These are phyloP conservation scores for Colossoma macropomum DNA, from an alignment of 2,113 vertebrate species.

Conservation along the genomic window DNA sequence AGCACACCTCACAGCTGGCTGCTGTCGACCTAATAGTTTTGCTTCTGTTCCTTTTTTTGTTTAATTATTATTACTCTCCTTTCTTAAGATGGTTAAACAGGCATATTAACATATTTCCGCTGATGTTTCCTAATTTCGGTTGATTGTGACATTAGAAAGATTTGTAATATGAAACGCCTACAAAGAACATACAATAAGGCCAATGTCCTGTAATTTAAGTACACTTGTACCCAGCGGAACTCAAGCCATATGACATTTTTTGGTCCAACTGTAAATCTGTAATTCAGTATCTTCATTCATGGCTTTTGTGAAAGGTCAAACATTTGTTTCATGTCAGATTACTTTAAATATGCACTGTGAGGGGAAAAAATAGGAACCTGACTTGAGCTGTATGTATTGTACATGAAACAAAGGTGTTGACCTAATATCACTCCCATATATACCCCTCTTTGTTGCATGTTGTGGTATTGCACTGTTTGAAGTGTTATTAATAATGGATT, in stretches of 20 bases:
- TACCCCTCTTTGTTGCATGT: conserved; percentile 9
- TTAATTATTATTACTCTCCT: not conserved
- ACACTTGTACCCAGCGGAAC: not conserved
- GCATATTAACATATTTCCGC: too few species aligned
- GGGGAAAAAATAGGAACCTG: too few species aligned
- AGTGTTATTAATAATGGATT: not conserved
- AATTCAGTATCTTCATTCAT: conserved; percentile 14
- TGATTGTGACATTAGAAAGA: not conserved
- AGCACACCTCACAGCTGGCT: not conserved
- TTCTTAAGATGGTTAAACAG: not conserved
- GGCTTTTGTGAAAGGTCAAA: conserved; percentile 27
- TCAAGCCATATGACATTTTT: not conserved
- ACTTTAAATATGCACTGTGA: not conserved
- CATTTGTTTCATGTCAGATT: conserved; percentile 29
- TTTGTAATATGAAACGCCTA: not conserved
- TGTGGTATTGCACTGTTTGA: conserved; percentile 10
- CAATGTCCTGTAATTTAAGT: not conserved
- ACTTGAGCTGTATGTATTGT: not conserved
- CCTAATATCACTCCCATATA: conserved; percentile 26
- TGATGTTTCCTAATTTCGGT: not conserved
- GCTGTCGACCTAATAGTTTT: not conserved
- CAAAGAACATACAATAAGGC: not conserved
- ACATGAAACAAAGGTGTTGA: conserved; percentile 38
- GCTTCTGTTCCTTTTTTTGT: not conserved
- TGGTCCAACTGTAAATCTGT: not conserved